Evolutionary conservation across 2,888 invertebrate genomes (phyloP), one percentile per base, ranked within the genome.

Genomic region (Agrotis clavis): DNA sequence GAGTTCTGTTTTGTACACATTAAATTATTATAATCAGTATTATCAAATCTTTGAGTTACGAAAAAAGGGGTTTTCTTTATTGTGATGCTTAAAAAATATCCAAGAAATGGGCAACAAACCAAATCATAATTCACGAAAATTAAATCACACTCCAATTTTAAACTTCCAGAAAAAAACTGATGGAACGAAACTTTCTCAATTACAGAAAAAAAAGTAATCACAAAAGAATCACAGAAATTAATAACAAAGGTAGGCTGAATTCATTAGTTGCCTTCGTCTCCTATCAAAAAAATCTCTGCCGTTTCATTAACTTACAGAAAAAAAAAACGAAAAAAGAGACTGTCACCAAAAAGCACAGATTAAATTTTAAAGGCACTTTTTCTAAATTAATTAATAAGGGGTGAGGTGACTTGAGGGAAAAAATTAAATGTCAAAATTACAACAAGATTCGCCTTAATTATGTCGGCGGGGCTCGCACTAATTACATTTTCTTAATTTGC

Each of bases 401-500:
- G 86, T 66, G 91, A 93, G 93, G 93, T 92, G 93, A 92, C 91
- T 74, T 87, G 90, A 89, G 89, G 89, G 90, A 94, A 95, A 95
- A 95, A 95, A 95, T 95, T 94, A 95, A 95, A 95, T 91, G 95
- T 95, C 94, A 94, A 95, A 95, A 95, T 96, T 96, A 96, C 95
- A 95, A 95, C 95, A 94, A 95, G 94, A 95, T 95, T 95, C 91
- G 91, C 92, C 92, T 95, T 95, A 94, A 96, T 95, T 94, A 95
- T 95, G 95, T 95, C 94, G 93, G 89, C 83, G 84, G 88, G 82
- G 85, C 85, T 53, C 79, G 70, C 87, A 92, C 95, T 95, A 95
- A 96, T 95, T 95, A 95, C 95, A 94, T 95, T 95, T 95, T 95
- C 96, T 95, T 95, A 95, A 96, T 96, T 96, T 94, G 95, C 92